phyloP scores from a whole-genome alignment of 2,888 invertebrate species.

The Psylliodes chrysocephalus region DNA sequence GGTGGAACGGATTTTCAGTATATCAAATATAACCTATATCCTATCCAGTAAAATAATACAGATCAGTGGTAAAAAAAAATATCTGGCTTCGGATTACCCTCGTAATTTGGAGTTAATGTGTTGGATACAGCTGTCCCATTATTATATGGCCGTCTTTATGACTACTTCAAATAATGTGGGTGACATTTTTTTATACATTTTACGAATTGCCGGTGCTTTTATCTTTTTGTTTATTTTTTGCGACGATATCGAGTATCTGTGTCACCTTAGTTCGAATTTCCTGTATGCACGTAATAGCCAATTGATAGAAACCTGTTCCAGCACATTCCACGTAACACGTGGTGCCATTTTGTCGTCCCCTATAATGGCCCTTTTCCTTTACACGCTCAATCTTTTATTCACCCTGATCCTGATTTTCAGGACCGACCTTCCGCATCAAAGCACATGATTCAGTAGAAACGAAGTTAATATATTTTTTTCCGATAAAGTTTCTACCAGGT shows the following conservation, averaged over 20 bases:
- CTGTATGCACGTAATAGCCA: not conserved
- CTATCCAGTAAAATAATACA: too few species aligned
- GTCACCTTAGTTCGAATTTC: not conserved
- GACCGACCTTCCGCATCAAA: slow-evolving; percentile 7
- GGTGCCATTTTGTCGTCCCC: slow-evolving; percentile 6
- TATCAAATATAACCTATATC: too few species aligned
- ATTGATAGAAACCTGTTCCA: not conserved
- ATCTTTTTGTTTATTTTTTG: not conserved
- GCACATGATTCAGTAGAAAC: not conserved
- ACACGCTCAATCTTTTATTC: slow-evolving; percentile 18
- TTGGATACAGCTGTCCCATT: too few species aligned
- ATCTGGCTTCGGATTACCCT: too few species aligned
- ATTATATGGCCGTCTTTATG: too few species aligned
- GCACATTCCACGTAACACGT: slow-evolving; percentile 16
- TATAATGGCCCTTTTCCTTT: slow-evolving; percentile 18
- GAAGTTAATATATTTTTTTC: not conserved
- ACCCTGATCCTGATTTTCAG: not conserved
- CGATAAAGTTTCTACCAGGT: too few species aligned
- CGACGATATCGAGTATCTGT: not conserved
- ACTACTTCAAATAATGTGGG: too few species aligned
- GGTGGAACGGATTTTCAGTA: too few species aligned
- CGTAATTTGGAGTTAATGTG: too few species aligned
- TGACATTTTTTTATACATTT: too few species aligned
- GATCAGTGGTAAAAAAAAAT: too few species aligned
- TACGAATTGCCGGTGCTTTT: too few species aligned